Percentiles rank a stretch among this genome's conserved stretches.
These are phyloP conservation scores for Poeciliopsis occidentalis DNA, from an alignment of 2,113 vertebrate species.

Conservation along the genomic window DNA sequence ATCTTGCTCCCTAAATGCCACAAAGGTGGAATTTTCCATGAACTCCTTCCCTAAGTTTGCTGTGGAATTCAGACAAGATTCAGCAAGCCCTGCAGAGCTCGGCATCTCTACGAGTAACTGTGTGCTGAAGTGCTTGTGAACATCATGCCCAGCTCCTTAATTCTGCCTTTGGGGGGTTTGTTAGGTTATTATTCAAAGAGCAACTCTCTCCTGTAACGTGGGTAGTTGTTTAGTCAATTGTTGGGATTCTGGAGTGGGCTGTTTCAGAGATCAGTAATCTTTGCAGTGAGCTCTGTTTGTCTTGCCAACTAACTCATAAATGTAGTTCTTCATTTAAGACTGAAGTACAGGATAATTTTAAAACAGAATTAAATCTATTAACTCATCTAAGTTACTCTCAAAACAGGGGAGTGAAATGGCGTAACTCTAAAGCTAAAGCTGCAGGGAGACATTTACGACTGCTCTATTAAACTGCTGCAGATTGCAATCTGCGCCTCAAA, in stretches of 20 bases:
- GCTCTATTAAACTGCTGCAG: constrained; percentile 40
- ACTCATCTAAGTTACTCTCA: neutral
- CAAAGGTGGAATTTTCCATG: constrained; percentile 78
- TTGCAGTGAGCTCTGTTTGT: neutral
- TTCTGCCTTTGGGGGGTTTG: constrained; percentile 40
- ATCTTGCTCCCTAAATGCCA: constrained; percentile 51
- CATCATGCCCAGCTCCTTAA: constrained; percentile 41
- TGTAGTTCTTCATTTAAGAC: constrained; percentile 11
- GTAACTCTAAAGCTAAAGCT: constrained; percentile 42
- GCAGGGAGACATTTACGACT: constrained; percentile 43
- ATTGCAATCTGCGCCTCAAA: constrained; percentile 57
- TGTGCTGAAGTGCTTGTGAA: constrained; percentile 43
- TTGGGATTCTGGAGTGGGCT: constrained; percentile 6
- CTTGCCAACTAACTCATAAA: neutral
- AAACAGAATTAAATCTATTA: neutral
- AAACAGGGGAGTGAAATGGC: constrained; percentile 16
- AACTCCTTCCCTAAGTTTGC: constrained; percentile 48
- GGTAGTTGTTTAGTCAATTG: constrained; percentile 17
- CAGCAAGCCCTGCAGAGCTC: constrained; percentile 56
- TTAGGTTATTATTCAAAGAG: constrained; percentile 34
- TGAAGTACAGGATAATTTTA: neutral
- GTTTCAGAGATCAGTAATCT: neutral
- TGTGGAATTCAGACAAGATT: constrained; percentile 78
- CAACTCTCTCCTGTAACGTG: constrained; percentile 2
- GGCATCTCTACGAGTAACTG: constrained; percentile 39